phyloP scores from a whole-genome alignment of 2,113 vertebrate species.

The Chaetorhynchus papuensis region DNA sequence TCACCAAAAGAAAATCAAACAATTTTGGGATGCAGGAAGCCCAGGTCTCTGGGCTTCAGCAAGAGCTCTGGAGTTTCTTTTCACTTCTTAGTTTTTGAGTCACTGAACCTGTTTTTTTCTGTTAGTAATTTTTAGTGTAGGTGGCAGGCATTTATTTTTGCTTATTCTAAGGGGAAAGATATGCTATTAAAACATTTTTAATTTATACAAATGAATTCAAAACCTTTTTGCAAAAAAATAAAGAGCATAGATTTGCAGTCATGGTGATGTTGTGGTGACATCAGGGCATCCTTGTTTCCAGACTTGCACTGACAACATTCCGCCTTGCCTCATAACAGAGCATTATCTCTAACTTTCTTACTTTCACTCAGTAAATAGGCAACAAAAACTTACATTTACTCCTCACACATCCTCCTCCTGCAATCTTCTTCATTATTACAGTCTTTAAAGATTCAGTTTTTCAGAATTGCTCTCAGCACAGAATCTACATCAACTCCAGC shows the following conservation, averaged over 20 bases:
- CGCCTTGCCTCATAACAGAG: background rate
- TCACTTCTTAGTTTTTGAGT: background rate
- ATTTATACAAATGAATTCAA: background rate
- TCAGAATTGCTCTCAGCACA: background rate
- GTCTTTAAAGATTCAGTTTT: background rate
- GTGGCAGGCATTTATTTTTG: background rate
- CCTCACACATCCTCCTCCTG: background rate
- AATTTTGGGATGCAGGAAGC: background rate
- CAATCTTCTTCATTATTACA: background rate
- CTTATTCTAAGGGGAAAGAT: background rate
- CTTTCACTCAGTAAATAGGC: background rate
- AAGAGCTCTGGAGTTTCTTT: background rate
- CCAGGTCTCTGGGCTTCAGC: background rate
- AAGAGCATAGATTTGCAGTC: background rate
- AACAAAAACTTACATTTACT: background rate
- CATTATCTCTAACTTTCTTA: background rate
- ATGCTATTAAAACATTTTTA: background rate
- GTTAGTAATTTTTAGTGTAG: background rate
- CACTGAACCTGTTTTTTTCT: background rate
- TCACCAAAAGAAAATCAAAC: background rate
- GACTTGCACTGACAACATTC: background rate
- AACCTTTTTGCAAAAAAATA: background rate
- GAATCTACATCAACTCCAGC: background rate
- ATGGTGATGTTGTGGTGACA: background rate
- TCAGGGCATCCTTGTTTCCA: background rate